Base-by-base conservation (phyloP, 2,888 invertebrate genomes). In the Pharmacophagus antenor region DNA sequence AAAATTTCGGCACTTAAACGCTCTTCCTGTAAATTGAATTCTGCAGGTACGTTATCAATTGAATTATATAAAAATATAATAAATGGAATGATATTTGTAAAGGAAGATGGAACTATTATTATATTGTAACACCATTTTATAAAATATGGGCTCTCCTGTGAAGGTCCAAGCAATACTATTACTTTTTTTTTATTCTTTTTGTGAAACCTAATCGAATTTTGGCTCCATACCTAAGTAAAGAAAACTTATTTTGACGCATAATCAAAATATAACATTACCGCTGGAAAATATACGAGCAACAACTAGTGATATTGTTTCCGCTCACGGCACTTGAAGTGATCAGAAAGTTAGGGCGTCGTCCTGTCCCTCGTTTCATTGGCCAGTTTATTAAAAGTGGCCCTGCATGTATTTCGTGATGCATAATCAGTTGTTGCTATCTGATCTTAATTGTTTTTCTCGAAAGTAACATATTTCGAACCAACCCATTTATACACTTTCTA, bases 311-410 rank as follows among this genome's bases (percentile, higher is more conserved):
- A 42, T 42, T 42, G 42, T 42, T 42, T 17, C 17, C 17, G 42
- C 10, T 17, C 17, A 6, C 7, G 42, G 17, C 42, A 17, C 42
- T 42, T 42, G n/a, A 17, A 42, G 17, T 42, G 15, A 42, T 42
- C 18, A 0, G 49, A 25, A n/a, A 25, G n/a, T 25, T 22, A n/a
- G 25, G 25, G 49, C 49, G 27, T 6, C 25, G 49, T 17, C 17
- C 42, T 42, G 42, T n/a, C 17, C n/a, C 42, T 42, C 42, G 42
- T 42, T 42, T 42, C 17, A 42, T 42, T 42, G 42, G 42, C 42
- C 42, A 42, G 17, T 42, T 42, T 42, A 42, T 17, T 17, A 17
- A 17, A 42, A 42, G 42, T 42, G 42, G 42, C 17, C 17, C 17
- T 7, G 42, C 42, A 3, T 31, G 3, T 15, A 20, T 21, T n/a